Conservation (phyloP, 2,797 vertebrate genomes). For the Hoplostethus mediterraneus region DNA sequence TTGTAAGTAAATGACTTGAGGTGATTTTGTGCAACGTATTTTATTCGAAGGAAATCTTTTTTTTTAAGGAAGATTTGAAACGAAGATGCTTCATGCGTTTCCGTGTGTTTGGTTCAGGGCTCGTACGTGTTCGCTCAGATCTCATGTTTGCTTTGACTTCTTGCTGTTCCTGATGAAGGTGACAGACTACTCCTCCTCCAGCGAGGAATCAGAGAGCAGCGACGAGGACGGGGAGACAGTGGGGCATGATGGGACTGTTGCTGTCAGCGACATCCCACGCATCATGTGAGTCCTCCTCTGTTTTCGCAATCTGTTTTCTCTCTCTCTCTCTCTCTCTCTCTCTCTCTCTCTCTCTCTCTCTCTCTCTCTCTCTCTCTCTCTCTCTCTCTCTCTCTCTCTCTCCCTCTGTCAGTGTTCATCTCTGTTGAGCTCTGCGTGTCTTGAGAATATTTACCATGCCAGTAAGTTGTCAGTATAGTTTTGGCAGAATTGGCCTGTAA, state of each 20-base stretch:
- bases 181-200: constrained; percentile 98
- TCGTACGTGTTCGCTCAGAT: neutral
- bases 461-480: constrained; percentile 41
- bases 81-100: too few relatives aligned
- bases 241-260: constrained; percentile 93
- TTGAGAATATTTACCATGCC: constrained; percentile 39
- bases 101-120: neutral
- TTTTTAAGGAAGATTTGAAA: too few relatives aligned
- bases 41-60: too few relatives aligned
- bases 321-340: too few relatives aligned
- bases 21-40: too few relatives aligned
- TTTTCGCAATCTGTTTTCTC: too few relatives aligned
- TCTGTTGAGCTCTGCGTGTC: constrained; percentile 11
- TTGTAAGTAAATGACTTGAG: too few relatives aligned
- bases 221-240: constrained; percentile 94
- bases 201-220: constrained; percentile 95
- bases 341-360: too few relatives aligned
- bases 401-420: constrained; percentile 37
- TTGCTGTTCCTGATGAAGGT: constrained; percentile 79
- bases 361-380: too few relatives aligned
- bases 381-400: constrained; percentile 5
- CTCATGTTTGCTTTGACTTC: neutral
- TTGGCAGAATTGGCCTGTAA: constrained; percentile 39
- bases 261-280: constrained; percentile 96
- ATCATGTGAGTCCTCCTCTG: constrained; percentile 90